Conservation (phyloP, 1,140 invertebrate species). For the Zaprionus africanus region DNA sequence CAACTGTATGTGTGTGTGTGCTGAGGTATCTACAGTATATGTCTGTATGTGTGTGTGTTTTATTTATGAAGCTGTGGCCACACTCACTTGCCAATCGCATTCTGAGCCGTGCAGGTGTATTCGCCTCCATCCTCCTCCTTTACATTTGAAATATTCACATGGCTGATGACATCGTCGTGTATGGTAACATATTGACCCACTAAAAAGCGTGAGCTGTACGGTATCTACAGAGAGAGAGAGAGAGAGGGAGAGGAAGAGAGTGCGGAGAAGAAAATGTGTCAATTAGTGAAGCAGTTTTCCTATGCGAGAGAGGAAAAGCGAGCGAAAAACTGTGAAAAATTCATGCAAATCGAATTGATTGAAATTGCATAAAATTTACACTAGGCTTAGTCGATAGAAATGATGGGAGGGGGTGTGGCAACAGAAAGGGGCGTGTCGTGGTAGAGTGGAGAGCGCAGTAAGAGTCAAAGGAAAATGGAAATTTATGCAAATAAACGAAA, state of each 20-base stretch:
- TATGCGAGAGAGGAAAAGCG: neutral
- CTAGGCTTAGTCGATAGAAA: constrained; percentile 23
- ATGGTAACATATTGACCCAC: constrained; percentile 96
- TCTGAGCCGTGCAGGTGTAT: constrained; percentile 94
- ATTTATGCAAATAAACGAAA: constrained; percentile 82
- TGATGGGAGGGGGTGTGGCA: constrained; percentile 3
- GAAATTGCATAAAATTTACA: constrained; percentile 79
- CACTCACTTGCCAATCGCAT: constrained; percentile 88
- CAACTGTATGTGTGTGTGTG: neutral
- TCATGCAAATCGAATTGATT: constrained; percentile 80
- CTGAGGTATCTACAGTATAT: constrained; percentile 3
- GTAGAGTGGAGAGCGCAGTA: neutral
- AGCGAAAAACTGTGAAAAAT: constrained; percentile 59
- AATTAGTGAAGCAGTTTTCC: constrained; percentile 54
- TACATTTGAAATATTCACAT: constrained; percentile 96
- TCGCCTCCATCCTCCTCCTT: constrained; percentile 96
- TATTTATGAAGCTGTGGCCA: constrained; percentile 74
- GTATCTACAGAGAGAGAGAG: constrained; percentile 60
- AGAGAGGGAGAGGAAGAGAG: neutral
- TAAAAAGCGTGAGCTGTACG: constrained; percentile 88
- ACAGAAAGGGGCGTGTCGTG: neutral
- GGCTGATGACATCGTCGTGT: constrained; percentile 96
- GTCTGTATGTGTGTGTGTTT: constrained; percentile 35
- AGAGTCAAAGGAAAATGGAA: constrained; percentile 61
- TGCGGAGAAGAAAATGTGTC: constrained; percentile 34